These are phyloP conservation scores for Pithys albifrons DNA, from an alignment of 2,113 vertebrate species.

Conservation along the genomic window DNA sequence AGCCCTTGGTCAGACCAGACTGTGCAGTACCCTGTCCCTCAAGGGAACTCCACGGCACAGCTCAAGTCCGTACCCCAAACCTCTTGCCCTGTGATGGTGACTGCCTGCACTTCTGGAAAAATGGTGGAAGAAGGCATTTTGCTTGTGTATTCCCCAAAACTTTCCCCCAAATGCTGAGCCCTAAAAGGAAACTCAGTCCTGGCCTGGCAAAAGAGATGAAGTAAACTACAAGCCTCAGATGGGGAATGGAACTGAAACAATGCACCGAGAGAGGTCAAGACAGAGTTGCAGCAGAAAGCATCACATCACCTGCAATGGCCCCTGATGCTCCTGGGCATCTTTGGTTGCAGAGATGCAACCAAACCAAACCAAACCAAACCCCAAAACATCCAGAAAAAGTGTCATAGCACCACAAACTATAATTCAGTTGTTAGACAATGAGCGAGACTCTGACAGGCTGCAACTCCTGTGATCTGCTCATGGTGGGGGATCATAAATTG, in stretches of 20 bases:
- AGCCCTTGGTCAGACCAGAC: background rate
- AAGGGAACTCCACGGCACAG: rapidly evolving
- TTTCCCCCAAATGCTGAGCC: background rate
- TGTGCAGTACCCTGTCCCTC: rapidly evolving
- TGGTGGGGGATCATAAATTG: background rate
- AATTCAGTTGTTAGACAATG: background rate
- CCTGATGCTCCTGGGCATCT: background rate
- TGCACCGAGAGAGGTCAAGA: background rate
- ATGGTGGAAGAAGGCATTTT: background rate
- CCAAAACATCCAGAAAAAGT: background rate
- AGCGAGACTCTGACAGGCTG: background rate
- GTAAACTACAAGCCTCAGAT: background rate
- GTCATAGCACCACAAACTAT: background rate
- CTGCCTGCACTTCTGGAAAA: background rate
- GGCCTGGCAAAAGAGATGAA: background rate
- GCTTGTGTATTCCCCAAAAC: background rate
- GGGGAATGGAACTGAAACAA: background rate
- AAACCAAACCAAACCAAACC: background rate
- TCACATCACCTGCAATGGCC: background rate
- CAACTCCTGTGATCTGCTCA: rapidly evolving
- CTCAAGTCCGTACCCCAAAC: background rate
- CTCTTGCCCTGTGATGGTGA: background rate
- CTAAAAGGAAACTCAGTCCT: background rate
- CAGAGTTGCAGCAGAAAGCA: background rate
- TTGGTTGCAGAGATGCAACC: background rate